Conservation (phyloP, 2,797 vertebrate genomes). For the Betta splendens region DNA sequence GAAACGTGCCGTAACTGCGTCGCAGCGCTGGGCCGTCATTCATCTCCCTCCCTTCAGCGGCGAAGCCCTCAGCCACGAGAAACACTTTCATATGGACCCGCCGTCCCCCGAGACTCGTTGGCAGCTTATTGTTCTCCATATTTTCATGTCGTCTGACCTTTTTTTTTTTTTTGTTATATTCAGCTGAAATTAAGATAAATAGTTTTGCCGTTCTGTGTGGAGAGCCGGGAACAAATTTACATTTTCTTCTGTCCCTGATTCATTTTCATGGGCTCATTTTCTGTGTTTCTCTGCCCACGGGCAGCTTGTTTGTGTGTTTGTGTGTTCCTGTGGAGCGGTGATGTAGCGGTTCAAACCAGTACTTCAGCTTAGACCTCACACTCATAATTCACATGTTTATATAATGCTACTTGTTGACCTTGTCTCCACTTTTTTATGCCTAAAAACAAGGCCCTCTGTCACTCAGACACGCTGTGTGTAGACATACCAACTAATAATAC, state of each 20-base stretch:
- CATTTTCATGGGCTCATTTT: constrained; percentile 65
- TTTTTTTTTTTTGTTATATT: constrained; percentile 60
- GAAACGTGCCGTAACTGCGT: constrained; percentile 46
- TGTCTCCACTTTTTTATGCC: constrained; percentile 12
- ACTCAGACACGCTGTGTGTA: no score
- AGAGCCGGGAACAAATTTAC: constrained; percentile 48
- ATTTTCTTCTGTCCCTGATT: constrained; percentile 48
- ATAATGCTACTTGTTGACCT: constrained; percentile 11
- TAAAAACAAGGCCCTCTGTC: no score
- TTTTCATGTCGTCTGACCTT: constrained; percentile 54
- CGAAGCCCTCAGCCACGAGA: constrained; percentile 39
- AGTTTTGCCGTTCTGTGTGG: constrained; percentile 47
- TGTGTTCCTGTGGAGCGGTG: constrained; percentile 24
- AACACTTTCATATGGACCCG: constrained; percentile 61
- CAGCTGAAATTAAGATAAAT: constrained; percentile 71
- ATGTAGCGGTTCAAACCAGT: constrained; percentile 34
- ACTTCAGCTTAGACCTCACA: neutral
- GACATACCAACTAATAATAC: no score
- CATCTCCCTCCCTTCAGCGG: constrained; percentile 53
- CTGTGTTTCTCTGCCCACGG: constrained; percentile 30
- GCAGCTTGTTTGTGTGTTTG: constrained; percentile 31
- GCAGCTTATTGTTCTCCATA: constrained; percentile 66
- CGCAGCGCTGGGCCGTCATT: constrained; percentile 38
- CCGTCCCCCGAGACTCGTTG: constrained; percentile 59
- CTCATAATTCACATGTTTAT: constrained; percentile 5